Evolutionary conservation across 1,140 invertebrate species (phyloP).

Genomic region (Dreissena rostriformis): DNA sequence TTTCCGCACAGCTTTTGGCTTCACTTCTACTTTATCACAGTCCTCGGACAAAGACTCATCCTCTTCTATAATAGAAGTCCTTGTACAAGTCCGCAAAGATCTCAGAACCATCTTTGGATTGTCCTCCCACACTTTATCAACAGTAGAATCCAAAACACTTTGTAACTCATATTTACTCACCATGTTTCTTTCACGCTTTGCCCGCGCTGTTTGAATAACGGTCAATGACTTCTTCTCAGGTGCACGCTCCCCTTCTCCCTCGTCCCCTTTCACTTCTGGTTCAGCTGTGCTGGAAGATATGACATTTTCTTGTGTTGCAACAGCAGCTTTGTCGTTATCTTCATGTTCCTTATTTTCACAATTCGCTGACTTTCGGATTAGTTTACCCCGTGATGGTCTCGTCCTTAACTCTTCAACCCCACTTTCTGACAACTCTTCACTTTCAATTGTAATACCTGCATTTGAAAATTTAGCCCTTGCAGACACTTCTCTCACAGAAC

Average conservation of each 20-base stretch:
- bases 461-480: too few species aligned
- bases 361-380: not conserved
- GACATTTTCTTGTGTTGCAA: slow-evolving; percentile 21
- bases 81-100: too few species aligned
- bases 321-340: not conserved
- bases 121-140: not conserved
- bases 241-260: too few species aligned
- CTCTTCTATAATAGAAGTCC: too few species aligned
- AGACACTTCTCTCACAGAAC: too few species aligned
- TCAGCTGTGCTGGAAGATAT: slow-evolving; percentile 43
- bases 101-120: not conserved
- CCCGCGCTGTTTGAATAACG: not conserved
- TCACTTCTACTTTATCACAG: not conserved
- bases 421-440: slow-evolving; percentile 1
- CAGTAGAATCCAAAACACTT: not conserved
- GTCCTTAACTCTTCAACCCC: not conserved
- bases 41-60: too few species aligned
- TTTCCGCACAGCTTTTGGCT: not conserved
- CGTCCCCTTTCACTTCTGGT: not conserved
- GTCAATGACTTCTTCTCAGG: not conserved
- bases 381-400: not conserved
- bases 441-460: not conserved
- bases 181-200: not conserved
- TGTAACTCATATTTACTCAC: not conserved
- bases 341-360: not conserved